A percentile compares a stretch with the other conserved stretches of the same genome.
phyloP scores from a whole-genome alignment of 2,797 vertebrate species.

The Peromyscus nudipes region DNA sequence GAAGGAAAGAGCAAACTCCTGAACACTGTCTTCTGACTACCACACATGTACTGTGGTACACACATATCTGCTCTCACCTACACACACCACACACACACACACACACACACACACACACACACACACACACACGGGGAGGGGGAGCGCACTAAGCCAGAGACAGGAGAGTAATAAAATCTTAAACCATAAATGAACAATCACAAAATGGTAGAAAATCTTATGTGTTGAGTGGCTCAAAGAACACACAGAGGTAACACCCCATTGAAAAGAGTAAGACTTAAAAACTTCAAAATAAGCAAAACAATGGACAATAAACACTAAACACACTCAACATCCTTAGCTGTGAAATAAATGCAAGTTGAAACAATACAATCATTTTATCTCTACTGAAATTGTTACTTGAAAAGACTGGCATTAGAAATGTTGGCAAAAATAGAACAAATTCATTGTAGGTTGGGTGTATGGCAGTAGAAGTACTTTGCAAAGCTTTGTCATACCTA shows the following conservation, averaged over 20 bases:
- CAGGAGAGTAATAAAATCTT: background rate
- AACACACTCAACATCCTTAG: background rate
- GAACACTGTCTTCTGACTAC: background rate
- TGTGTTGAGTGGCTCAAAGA: background rate
- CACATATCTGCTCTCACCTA: background rate
- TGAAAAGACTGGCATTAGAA: background rate
- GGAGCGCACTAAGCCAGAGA: background rate
- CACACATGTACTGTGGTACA: background rate
- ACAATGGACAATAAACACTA: background rate
- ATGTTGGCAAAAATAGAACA: background rate
- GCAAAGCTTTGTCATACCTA: background rate
- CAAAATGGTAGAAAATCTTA: background rate
- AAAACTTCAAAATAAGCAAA: background rate
- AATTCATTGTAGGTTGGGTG: background rate
- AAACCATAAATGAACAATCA: background rate
- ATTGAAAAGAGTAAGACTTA: background rate
- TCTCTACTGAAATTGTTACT: background rate
- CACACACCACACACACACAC: background rate
- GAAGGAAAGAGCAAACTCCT: no score
- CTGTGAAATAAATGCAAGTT: background rate
- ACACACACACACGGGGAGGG: no score
- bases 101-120: background rate
- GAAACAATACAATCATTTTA: background rate
- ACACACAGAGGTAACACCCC: background rate
- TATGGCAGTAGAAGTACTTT: background rate